Evolutionary conservation across 2,797 vertebrate genomes (phyloP).

Genomic region (Pipistrellus pygmaeus): DNA sequence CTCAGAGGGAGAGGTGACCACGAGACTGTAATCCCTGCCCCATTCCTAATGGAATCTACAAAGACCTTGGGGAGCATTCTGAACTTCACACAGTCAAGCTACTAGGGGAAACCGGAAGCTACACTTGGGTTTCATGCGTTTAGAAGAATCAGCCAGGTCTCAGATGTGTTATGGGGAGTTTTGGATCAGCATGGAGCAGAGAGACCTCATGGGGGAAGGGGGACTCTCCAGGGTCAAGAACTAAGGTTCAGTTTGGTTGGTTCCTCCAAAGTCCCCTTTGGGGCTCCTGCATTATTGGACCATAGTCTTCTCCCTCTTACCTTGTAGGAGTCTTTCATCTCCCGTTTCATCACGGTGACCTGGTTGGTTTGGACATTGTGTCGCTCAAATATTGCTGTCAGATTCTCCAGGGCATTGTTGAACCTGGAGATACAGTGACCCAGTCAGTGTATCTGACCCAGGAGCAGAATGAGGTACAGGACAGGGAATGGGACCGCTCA

Average conservation of each 20-base stretch:
- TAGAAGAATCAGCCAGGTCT: conserved; percentile 19
- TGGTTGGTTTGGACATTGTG: conserved; percentile 17
- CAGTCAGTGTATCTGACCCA: neutral
- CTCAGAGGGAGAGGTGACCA: neutral
- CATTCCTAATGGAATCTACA: neutral
- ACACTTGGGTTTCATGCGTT: neutral
- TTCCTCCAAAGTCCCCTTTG: neutral
- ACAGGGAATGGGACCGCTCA: conserved; percentile 74
- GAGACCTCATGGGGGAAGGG: neutral
- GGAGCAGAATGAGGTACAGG: neutral
- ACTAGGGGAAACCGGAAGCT: neutral
- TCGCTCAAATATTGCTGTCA: conserved; percentile 61
- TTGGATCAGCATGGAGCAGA: neutral
- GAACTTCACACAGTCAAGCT: neutral
- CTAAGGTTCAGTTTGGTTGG: neutral
- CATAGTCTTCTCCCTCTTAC: conserved; percentile 52
- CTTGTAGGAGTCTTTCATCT: conserved; percentile 31
- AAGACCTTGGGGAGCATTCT: neutral
- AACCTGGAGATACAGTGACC: conserved; percentile 69
- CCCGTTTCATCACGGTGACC: conserved; percentile 50
- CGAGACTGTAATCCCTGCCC: neutral
- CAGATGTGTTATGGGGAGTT: neutral
- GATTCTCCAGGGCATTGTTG: conserved; percentile 67
- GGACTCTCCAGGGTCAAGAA: neutral
- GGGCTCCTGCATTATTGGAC: conserved; percentile 38